Evolutionary conservation across 1,140 invertebrate species (phyloP).

Genomic region (Monomorium pharaonis): DNA sequence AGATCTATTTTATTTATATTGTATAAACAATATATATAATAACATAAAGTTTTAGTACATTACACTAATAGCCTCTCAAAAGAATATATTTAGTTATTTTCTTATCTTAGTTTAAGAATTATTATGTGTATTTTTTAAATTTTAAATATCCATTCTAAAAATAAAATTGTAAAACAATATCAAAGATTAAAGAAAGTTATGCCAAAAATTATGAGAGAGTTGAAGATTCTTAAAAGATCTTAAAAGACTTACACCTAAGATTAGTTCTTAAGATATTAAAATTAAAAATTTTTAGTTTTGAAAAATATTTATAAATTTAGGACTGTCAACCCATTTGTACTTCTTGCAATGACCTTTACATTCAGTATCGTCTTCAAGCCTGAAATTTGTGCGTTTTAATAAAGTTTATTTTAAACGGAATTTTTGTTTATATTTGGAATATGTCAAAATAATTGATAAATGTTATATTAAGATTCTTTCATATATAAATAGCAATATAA

Average conservation of each 20-base stretch:
- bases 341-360: not conserved
- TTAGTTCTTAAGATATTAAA: not conserved
- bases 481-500: not conserved
- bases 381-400: not conserved
- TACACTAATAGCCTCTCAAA: not conserved
- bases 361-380: not conserved
- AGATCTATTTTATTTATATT: slow-evolving; percentile 6
- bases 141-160: not conserved
- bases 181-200: not conserved
- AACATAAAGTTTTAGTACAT: not conserved
- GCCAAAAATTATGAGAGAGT: not conserved
- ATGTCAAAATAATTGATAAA: not conserved
- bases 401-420: not conserved
- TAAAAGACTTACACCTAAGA: not conserved
- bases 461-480: not conserved
- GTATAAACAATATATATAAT: not conserved
- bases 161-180: not conserved
- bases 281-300: too few species aligned
- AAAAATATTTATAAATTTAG: too few species aligned
- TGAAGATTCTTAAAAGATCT: too few species aligned
- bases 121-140: not conserved
- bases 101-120: not conserved
- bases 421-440: not conserved
- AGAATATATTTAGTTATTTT: not conserved
- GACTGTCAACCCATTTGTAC: not conserved